Conservation (phyloP, 1,140 invertebrate genomes). For the Chironomus tepperi region DNA sequence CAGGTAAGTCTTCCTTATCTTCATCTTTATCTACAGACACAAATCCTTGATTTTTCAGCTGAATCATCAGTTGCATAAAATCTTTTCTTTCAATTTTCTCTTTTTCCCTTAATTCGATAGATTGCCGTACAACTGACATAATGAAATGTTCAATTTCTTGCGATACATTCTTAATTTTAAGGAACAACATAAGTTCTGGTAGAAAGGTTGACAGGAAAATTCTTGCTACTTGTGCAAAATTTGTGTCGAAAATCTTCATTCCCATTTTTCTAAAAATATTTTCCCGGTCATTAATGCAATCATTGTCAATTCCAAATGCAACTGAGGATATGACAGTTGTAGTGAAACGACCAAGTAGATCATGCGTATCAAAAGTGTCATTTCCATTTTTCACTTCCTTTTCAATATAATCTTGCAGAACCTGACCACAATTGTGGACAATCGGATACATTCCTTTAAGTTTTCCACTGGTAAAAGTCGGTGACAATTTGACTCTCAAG, state of each 20-base stretch:
- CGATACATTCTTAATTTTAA: conserved; percentile 26
- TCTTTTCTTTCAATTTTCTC: conserved; percentile 31
- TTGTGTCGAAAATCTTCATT: conserved; percentile 29
- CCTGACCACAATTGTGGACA: conserved; percentile 31
- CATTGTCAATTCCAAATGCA: conserved; percentile 38
- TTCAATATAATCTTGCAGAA: conserved; percentile 28
- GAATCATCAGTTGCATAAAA: conserved; percentile 32
- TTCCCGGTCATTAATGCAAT: conserved; percentile 32
- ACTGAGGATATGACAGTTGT: conserved; percentile 35
- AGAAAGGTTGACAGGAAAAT: no score
- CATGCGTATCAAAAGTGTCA: conserved; percentile 31
- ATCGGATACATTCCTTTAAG: conserved; percentile 44
- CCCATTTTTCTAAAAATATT: conserved; percentile 32
- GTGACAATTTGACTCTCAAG: conserved; percentile 38
- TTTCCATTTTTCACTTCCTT: conserved; percentile 26
- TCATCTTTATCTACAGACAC: background rate
- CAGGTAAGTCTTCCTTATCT: background rate
- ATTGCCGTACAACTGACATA: conserved; percentile 30
- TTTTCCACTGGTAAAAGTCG: conserved; percentile 43
- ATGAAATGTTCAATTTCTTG: conserved; percentile 33
- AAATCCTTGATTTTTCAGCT: conserved; percentile 29
- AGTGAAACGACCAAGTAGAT: conserved; percentile 31
- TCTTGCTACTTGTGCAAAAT: conserved; percentile 15
- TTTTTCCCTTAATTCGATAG: conserved; percentile 34
- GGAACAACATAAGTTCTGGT: conserved; percentile 28